phyloP scores from a whole-genome alignment of 2,113 vertebrate species.

The Delphinapterus leucas region DNA sequence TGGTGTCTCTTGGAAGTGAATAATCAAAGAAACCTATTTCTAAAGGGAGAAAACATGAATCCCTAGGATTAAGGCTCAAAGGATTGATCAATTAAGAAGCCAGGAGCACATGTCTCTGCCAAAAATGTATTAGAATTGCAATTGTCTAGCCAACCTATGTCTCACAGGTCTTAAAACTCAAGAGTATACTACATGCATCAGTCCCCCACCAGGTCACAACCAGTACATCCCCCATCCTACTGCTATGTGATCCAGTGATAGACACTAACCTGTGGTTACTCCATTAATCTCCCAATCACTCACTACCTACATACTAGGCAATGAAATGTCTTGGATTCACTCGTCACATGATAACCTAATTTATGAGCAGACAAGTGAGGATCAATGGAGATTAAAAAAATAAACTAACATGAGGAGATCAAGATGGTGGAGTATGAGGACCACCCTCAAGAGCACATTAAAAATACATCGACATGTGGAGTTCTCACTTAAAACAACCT shows the following conservation, averaged over 20 bases:
- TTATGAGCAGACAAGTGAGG: background rate
- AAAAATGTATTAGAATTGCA: too few species aligned
- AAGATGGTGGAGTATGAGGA: background rate
- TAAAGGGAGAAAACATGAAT: background rate
- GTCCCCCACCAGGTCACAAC: too few species aligned
- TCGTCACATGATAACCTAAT: background rate
- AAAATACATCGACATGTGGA: background rate
- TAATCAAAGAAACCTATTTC: background rate
- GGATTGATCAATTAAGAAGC: background rate
- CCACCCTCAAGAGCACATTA: background rate
- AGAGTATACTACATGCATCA: background rate
- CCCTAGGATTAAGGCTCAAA: background rate
- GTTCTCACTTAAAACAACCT: background rate
- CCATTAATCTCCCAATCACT: background rate
- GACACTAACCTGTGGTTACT: too few species aligned
- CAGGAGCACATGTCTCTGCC: background rate
- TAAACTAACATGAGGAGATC: background rate
- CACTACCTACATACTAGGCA: too few species aligned
- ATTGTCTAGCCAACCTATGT: background rate
- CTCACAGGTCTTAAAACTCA: background rate
- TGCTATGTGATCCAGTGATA: too few species aligned
- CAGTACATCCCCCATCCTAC: background rate
- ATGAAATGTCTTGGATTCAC: too few species aligned
- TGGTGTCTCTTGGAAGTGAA: background rate
- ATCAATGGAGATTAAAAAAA: background rate